Evolutionary conservation across 2,888 invertebrate genomes (phyloP).

Genomic region (Agrilus mali): DNA sequence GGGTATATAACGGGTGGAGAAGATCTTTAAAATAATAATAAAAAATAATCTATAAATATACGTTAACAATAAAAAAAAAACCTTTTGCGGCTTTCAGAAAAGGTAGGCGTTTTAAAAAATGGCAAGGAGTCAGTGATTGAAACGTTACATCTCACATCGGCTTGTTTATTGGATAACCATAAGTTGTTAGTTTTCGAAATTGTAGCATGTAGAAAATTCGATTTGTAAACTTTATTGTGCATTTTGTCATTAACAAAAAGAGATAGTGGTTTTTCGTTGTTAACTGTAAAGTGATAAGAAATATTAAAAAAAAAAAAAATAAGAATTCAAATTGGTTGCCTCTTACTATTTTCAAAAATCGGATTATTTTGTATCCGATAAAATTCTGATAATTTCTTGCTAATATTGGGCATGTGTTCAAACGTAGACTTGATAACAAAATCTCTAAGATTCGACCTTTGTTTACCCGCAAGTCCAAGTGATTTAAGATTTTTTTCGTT

Average conservation of each 20-base stretch:
- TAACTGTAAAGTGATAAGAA: constrained; percentile 5
- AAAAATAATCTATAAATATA: too few relatives aligned
- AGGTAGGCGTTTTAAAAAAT: constrained; percentile 47
- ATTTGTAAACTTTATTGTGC: constrained; percentile 32
- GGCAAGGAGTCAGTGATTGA: constrained; percentile 41
- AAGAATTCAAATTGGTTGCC: neutral
- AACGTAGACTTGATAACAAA: constrained; percentile 22
- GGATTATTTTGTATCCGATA: constrained; percentile 22
- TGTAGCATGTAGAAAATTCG: constrained; percentile 35
- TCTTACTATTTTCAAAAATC: constrained; percentile 21
- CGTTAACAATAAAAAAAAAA: constrained; percentile 5
- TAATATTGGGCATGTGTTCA: constrained; percentile 24
- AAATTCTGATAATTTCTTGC: constrained; percentile 22
- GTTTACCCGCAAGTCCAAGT: constrained; percentile 24
- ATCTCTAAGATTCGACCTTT: constrained; percentile 16
- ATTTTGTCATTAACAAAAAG: constrained; percentile 37
- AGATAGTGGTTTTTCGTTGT: constrained; percentile 39
- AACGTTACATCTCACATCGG: constrained; percentile 33
- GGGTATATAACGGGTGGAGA: constrained; percentile 15
- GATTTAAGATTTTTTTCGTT: constrained; percentile 11
- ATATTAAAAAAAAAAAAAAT: constrained; percentile 7
- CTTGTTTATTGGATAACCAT: constrained; percentile 27
- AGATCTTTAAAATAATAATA: constrained; percentile 9
- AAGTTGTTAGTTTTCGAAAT: constrained; percentile 32
- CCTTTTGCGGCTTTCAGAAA: constrained; percentile 16